Conservation (phyloP, 2,113 vertebrate genomes). For the Neogobius melanostomus region DNA sequence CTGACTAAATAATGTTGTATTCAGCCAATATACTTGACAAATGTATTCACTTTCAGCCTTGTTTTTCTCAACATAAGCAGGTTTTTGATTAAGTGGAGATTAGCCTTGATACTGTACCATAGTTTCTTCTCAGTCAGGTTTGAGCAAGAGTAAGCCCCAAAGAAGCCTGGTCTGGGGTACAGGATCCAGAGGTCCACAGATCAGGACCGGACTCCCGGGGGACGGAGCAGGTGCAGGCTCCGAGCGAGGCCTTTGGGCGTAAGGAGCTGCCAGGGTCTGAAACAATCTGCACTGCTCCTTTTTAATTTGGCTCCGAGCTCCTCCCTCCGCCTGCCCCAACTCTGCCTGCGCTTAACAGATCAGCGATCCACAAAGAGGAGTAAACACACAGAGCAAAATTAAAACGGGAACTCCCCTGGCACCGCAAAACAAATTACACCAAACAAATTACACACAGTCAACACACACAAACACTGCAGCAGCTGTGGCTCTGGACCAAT, state of each 20-base stretch:
- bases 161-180: slow-evolving; percentile 52
- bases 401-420: slow-evolving; percentile 98
- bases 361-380: slow-evolving; percentile 96
- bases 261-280: slow-evolving; percentile 95
- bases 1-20: background rate
- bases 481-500: slow-evolving; percentile 94
- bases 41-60: background rate
- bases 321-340: slow-evolving; percentile 71
- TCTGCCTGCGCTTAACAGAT: slow-evolving; percentile 87
- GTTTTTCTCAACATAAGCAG: background rate
- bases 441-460: slow-evolving; percentile 99
- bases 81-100: slow-evolving; percentile 4
- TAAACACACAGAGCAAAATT: slow-evolving; percentile 99
- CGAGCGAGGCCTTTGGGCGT: slow-evolving; percentile 96
- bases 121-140: background rate
- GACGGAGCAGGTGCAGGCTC: slow-evolving; percentile 98
- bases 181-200: slow-evolving; percentile 89
- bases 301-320: slow-evolving; percentile 90
- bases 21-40: background rate
- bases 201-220: slow-evolving; percentile 93
- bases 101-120: background rate
- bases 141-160: slow-evolving; percentile 1
- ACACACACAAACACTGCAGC: slow-evolving; percentile 99
- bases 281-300: slow-evolving; percentile 90
- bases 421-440: slow-evolving; percentile 99